phyloP scores from a whole-genome alignment of 1,140 invertebrate species.

The Prorops nasuta region DNA sequence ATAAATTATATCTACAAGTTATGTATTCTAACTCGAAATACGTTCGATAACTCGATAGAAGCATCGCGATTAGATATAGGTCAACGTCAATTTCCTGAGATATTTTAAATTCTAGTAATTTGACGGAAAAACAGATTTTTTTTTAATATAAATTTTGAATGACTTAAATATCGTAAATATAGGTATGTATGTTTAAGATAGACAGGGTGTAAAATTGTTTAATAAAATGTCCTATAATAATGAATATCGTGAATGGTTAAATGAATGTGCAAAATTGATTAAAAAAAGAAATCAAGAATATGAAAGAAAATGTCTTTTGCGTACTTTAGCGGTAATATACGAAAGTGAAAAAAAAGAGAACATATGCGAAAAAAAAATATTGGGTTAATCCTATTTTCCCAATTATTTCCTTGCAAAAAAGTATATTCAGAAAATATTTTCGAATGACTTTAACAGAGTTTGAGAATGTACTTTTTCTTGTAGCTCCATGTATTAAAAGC shows the following conservation, averaged over 20 bases:
- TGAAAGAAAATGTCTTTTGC: slow-evolving; percentile 8
- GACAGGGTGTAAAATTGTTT: no score
- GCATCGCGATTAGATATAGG: no score
- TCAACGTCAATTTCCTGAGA: no score
- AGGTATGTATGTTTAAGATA: no score
- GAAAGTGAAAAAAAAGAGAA: not conserved
- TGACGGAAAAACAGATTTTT: no score
- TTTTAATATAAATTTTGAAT: no score
- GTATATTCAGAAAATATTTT: slow-evolving; percentile 15
- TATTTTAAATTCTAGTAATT: no score
- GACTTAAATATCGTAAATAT: no score
- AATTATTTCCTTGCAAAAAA: slow-evolving; percentile 1
- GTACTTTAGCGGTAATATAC: slow-evolving; percentile 5
- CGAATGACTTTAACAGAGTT: slow-evolving; percentile 10
- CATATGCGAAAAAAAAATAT: slow-evolving; percentile 5
- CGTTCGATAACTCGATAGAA: no score
- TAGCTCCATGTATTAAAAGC: slow-evolving; percentile 10
- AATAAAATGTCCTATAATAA: no score
- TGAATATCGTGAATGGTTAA: not conserved
- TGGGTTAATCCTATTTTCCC: slow-evolving; percentile 13
- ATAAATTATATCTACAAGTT: no score
- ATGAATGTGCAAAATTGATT: not conserved
- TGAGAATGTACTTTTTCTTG: slow-evolving; percentile 6
- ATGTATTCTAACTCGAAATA: no score
- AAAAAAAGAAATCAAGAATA: not conserved